Evolutionary conservation across 2,113 vertebrate species (phyloP).

Genomic region (Chrysemys picta): DNA sequence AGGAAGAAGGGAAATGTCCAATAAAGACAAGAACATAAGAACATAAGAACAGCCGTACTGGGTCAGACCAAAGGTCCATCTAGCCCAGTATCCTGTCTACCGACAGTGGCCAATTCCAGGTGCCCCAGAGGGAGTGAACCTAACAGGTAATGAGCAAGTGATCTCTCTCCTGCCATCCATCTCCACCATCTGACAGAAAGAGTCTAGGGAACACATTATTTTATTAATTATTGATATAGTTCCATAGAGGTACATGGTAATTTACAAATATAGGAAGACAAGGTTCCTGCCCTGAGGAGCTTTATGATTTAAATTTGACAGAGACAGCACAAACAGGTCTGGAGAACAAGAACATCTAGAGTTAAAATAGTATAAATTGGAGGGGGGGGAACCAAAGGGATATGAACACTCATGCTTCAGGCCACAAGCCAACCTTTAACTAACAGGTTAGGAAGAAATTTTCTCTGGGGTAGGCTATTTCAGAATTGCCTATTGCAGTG

Average conservation of each 20-base stretch:
- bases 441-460: slow-evolving; percentile 60
- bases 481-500: neutral
- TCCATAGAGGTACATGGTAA: neutral
- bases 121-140: no score
- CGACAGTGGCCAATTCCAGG: no score
- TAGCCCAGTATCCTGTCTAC: no score
- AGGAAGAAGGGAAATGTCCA: neutral
- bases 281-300: slow-evolving; percentile 50
- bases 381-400: neutral
- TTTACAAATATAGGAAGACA: slow-evolving; percentile 32
- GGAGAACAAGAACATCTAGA: slow-evolving; percentile 23
- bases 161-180: no score
- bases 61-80: no score
- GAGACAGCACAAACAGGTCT: slow-evolving; percentile 24
- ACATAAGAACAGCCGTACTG: no score
- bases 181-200: no score
- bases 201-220: neutral
- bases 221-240: neutral
- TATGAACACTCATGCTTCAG: neutral
- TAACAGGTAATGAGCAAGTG: no score
- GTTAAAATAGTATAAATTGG: slow-evolving; percentile 53
- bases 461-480: slow-evolving; percentile 32
- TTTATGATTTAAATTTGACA: slow-evolving; percentile 52
- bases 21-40: neutral
- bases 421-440: slow-evolving; percentile 43